Evolutionary conservation across 2,113 vertebrate species (phyloP).

Genomic region (Xenopus laevis): DNA sequence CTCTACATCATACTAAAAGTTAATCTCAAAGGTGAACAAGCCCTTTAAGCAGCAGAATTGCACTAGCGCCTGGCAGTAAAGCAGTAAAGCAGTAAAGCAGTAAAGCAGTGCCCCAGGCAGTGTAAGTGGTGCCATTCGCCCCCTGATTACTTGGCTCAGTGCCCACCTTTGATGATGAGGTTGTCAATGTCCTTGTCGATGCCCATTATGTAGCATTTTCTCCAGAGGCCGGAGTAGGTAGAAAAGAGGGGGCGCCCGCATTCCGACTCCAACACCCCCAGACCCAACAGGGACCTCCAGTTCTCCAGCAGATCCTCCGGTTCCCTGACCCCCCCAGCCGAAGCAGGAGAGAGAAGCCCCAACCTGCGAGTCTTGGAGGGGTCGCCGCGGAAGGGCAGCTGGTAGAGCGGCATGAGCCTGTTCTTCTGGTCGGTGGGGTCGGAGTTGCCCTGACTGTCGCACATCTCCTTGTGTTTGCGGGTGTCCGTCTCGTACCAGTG

Average conservation of each 20-base stretch:
- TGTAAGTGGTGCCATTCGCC: too few species aligned
- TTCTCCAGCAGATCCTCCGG: conserved; percentile 75
- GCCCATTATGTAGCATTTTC: conserved; percentile 76
- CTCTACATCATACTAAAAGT: too few species aligned
- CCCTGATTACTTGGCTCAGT: too few species aligned
- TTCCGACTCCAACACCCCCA: conserved; percentile 81
- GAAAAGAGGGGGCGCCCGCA: conserved; percentile 80
- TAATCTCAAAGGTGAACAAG: too few species aligned
- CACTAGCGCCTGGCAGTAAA: too few species aligned
- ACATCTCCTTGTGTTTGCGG: conserved; percentile 79
- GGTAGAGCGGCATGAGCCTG: conserved; percentile 85
- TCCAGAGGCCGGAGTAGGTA: conserved; percentile 79
- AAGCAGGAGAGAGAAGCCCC: conserved; percentile 67
- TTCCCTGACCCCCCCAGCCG: conserved; percentile 65
- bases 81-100: too few species aligned
- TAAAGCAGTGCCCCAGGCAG: too few species aligned
- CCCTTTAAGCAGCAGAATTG: too few species aligned
- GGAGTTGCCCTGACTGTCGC: conserved; percentile 68
- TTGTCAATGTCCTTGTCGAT: conserved; percentile 77
- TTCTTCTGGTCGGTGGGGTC: conserved; percentile 80
- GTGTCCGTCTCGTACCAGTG: conserved; percentile 87
- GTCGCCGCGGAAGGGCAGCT: conserved; percentile 78
- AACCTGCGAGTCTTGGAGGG: conserved; percentile 48
- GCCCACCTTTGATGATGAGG: conserved; percentile 72
- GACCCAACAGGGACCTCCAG: conserved; percentile 78